Evolutionary conservation across 2,888 invertebrate species (phyloP).

Genomic region (Dione juno): DNA sequence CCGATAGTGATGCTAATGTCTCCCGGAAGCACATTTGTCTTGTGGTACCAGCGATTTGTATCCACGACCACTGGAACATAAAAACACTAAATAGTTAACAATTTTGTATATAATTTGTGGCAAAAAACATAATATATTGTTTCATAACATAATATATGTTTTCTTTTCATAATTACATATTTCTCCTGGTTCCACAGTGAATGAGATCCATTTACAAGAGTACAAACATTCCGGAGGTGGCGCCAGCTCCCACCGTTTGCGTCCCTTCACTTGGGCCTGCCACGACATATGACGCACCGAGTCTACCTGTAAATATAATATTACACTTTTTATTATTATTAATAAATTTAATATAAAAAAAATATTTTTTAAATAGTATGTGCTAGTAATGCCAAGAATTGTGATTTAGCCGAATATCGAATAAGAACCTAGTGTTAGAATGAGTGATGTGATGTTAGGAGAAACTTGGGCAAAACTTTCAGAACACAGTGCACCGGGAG

Average conservation of each 20-base stretch:
- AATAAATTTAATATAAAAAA: background rate
- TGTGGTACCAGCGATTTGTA: conserved; percentile 98
- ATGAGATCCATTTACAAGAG: conserved; percentile 86
- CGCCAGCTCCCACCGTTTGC: conserved; percentile 94
- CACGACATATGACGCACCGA: conserved; percentile 96
- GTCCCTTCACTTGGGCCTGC: conserved; percentile 97
- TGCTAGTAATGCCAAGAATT: background rate
- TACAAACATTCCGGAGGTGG: conserved; percentile 97
- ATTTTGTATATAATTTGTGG: no score
- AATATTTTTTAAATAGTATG: background rate
- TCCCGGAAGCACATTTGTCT: conserved; percentile 92
- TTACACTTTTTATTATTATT: no score
- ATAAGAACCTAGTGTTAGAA: background rate
- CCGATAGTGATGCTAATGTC: conserved; percentile 98
- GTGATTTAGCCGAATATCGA: no score
- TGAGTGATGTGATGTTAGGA: no score
- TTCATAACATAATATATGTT: background rate
- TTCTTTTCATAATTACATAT: conserved; percentile 85
- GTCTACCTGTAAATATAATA: conserved; percentile 88
- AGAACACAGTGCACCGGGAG: no score
- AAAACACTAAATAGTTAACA: background rate
- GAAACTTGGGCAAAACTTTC: no score
- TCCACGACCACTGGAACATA: conserved; percentile 92
- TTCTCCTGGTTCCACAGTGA: conserved; percentile 92
- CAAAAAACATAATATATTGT: no score